These are phyloP conservation scores for Arnoldichthys spilopterus DNA, from an alignment of 2,797 vertebrate genomes.

Conservation along the genomic window DNA sequence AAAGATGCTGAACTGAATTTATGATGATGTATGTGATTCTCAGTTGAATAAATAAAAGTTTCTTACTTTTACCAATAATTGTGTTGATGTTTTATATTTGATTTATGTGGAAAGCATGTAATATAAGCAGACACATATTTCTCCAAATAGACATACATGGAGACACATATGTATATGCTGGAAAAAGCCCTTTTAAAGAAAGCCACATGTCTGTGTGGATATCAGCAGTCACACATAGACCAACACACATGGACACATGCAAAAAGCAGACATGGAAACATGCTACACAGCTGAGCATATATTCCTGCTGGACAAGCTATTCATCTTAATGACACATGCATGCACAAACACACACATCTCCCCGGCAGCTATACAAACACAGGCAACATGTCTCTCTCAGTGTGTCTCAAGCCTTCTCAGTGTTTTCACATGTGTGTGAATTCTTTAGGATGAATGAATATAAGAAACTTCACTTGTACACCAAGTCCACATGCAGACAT, in stretches of 20 bases:
- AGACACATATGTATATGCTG: background rate
- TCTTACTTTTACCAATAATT: background rate
- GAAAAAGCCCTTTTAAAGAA: slow-evolving; percentile 1
- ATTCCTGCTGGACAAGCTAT: slow-evolving; percentile 35
- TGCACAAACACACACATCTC: slow-evolving; percentile 30
- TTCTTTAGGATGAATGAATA: background rate
- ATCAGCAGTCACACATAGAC: slow-evolving; percentile 12
- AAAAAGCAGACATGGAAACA: slow-evolving; percentile 34
- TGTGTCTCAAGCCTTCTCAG: background rate
- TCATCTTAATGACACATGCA: slow-evolving; percentile 41
- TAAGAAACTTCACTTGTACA: background rate
- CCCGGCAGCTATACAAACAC: slow-evolving; percentile 57
- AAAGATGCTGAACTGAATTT: no score
- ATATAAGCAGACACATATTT: background rate
- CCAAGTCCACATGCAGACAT: background rate
- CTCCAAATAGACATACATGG: background rate
- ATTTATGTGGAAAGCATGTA: background rate
- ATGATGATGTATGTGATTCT: background rate
- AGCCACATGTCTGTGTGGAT: background rate
- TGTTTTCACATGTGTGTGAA: slow-evolving; percentile 24
- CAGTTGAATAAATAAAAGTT: background rate
- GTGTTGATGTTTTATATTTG: background rate
- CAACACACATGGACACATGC: slow-evolving; percentile 31
- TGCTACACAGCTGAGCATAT: slow-evolving; percentile 43
- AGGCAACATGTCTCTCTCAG: slow-evolving; percentile 31